phyloP scores from a whole-genome alignment of 2,888 invertebrate genomes.

The Desoria tigrina region DNA sequence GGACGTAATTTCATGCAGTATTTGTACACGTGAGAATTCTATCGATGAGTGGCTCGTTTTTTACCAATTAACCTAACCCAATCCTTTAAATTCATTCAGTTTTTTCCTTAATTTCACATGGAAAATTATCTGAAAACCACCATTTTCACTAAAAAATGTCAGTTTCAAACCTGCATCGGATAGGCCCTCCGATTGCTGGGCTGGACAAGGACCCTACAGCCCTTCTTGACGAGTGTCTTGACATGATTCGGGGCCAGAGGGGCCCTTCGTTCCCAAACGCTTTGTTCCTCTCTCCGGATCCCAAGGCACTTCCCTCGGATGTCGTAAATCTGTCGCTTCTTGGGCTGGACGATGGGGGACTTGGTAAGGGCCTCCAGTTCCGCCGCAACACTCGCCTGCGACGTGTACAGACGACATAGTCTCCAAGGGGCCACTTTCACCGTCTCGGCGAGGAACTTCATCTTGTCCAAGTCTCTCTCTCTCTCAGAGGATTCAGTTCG shows the following conservation, averaged over 20 bases:
- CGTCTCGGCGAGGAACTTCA: too few relatives aligned
- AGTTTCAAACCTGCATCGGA: constrained; percentile 79
- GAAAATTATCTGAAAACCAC: too few relatives aligned
- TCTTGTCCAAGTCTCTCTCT: too few relatives aligned
- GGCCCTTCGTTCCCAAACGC: constrained; percentile 93
- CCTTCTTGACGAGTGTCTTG: constrained; percentile 77
- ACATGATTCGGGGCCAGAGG: constrained; percentile 87
- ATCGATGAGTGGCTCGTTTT: background rate
- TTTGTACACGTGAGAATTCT: too few relatives aligned
- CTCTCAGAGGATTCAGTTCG: too few relatives aligned
- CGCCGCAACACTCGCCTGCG: background rate
- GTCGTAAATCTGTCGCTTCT: constrained; percentile 30
- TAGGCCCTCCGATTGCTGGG: constrained; percentile 97
- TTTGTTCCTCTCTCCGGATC: constrained; percentile 87
- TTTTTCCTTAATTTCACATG: too few relatives aligned
- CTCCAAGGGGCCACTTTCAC: background rate
- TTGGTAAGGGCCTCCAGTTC: background rate
- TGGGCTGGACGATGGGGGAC: background rate
- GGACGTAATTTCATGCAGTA: too few relatives aligned
- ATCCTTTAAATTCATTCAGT: too few relatives aligned
- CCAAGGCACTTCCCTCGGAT: constrained; percentile 61
- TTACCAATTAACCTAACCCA: background rate
- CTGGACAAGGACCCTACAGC: constrained; percentile 94
- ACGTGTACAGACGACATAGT: background rate
- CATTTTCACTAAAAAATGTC: too few relatives aligned